phyloP scores from a whole-genome alignment of 2,113 vertebrate species.

The Perca flavescens region DNA sequence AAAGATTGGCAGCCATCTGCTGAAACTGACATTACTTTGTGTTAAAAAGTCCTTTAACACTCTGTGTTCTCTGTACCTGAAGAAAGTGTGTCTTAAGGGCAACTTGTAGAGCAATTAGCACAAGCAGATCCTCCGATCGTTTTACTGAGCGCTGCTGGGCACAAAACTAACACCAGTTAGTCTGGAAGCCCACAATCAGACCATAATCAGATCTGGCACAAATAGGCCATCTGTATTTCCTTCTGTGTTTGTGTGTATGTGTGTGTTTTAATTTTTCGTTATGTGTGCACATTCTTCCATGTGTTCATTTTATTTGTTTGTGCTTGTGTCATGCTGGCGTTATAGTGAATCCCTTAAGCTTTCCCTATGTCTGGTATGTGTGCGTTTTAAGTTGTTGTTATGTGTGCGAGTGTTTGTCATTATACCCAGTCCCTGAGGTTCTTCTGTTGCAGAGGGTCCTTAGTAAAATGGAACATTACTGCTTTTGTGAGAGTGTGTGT shows the following conservation, averaged over 20 bases:
- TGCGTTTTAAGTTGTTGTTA: constrained; percentile 32
- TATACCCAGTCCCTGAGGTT: constrained; percentile 40
- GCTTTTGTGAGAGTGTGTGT: constrained; percentile 19
- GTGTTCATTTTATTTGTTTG: constrained; percentile 56
- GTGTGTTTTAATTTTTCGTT: neutral
- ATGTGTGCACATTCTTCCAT: constrained; percentile 21
- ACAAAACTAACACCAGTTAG: constrained; percentile 55
- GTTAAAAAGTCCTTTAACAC: constrained; percentile 47
- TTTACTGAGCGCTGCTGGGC: constrained; percentile 60
- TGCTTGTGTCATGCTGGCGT: constrained; percentile 42
- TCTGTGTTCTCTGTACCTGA: constrained; percentile 52
- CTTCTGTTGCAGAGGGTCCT: constrained; percentile 17
- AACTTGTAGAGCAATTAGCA: constrained; percentile 68
- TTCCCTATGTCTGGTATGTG: constrained; percentile 29
- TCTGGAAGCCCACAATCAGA: constrained; percentile 61
- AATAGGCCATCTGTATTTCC: constrained; percentile 70
- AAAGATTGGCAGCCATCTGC: constrained; percentile 53
- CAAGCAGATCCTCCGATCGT: constrained; percentile 56
- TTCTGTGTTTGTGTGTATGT: constrained; percentile 37
- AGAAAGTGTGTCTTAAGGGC: constrained; percentile 57
- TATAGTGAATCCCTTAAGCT: constrained; percentile 44
- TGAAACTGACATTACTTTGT: constrained; percentile 29
- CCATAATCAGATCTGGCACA: constrained; percentile 76
- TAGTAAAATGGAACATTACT: constrained; percentile 44
- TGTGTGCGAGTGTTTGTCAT: constrained; percentile 45